Evolutionary conservation across 2,888 invertebrate genomes (phyloP).

Genomic region (Candidula unifasciata): DNA sequence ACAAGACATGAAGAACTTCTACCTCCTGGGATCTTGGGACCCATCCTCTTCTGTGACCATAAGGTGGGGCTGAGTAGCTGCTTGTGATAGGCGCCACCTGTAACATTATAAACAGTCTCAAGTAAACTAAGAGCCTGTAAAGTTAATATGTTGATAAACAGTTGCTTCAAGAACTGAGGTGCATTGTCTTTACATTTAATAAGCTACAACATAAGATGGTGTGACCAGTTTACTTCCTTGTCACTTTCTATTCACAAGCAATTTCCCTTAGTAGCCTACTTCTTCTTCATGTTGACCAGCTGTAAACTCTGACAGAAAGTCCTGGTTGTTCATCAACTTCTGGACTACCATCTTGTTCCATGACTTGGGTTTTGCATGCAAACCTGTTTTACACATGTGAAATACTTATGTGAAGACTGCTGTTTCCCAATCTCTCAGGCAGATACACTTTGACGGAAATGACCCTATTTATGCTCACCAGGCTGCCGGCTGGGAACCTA

Average conservation of each 20-base stretch:
- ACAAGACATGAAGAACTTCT: conserved; percentile 51
- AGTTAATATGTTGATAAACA: neutral
- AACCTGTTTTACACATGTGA: too few species aligned
- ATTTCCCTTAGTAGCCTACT: neutral
- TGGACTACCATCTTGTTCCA: too few species aligned
- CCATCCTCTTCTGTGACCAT: conserved; percentile 96
- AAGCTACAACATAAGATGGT: neutral
- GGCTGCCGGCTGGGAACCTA: too few species aligned
- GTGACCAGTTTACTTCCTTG: neutral
- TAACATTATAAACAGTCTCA: neutral
- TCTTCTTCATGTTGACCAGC: too few species aligned
- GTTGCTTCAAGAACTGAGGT: neutral
- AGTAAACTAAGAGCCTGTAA: neutral
- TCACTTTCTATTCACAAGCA: neutral
- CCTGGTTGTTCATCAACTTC: too few species aligned
- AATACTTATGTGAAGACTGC: too few species aligned
- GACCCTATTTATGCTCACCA: too few species aligned
- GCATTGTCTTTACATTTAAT: too few species aligned
- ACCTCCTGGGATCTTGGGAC: conserved; percentile 88
- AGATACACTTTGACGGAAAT: too few species aligned
- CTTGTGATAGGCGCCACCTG: conserved; percentile 68
- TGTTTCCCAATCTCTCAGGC: too few species aligned
- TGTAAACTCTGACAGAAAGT: too few species aligned
- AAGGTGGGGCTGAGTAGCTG: conserved; percentile 84
- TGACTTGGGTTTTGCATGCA: too few species aligned